Evolutionary conservation across 1,140 invertebrate species (phyloP), one percentile per base, ranked within the genome.

Genomic region (Apis dorsata): DNA sequence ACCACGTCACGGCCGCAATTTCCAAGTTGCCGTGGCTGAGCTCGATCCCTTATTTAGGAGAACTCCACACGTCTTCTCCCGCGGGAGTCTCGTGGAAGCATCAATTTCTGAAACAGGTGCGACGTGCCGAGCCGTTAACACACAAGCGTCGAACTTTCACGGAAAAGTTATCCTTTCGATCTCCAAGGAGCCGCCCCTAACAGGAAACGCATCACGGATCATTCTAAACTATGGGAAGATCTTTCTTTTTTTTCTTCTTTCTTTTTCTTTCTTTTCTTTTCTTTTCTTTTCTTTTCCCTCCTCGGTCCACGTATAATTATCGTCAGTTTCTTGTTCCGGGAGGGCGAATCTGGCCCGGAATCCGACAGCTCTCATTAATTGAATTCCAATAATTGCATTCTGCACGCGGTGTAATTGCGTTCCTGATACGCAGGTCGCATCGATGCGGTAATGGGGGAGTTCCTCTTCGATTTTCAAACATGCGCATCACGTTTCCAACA

Each of bases 21-120:
- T 88, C 87, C 78, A 89, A 88, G 88, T 81, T 88, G 68, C 66
- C 80, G 77, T 53, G 79, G 62, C 80, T 81, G 62, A 62, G 69
- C 78, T 73, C 81, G 84, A 84, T 88, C 87, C 87, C 90, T 91
- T 91, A 91, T 89, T 91, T 91, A 89, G 87, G 88, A 85, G 79
- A 74, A 74, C 62, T 55, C 55, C 49, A 34, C 62, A 34, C 78
- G 81, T 81, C 74, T 80, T 81, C 76, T 88, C 86, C 84, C 80
- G 34, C 13, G 84, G 57, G 84, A 85, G 63, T 86, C 68, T 74
- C 77, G 70, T 57, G 69, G 85, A 87, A 88, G 90, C 91, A 92
- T 93, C 91, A 91, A 92, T 92, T 92, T 90, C 91, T 89, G 87
- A 85, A 92, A 91, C 89, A 90, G 88, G 89, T 86, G 87, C 88